Conservation (phyloP, 2,113 vertebrate species). For the Rhodinocichla rosea region DNA sequence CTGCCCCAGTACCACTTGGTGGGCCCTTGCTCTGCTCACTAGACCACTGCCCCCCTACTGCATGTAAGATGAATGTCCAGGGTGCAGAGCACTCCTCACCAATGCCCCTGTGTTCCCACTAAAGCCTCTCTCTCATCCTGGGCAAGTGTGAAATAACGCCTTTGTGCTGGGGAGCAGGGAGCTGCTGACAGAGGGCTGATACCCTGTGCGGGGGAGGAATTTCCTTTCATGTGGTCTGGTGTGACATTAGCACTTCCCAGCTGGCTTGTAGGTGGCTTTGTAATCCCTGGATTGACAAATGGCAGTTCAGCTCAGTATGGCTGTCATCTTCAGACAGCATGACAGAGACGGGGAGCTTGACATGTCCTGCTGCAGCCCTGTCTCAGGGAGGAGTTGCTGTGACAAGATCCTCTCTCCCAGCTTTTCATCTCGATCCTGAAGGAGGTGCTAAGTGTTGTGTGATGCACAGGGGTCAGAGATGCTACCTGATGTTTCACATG, state of each 20-base stretch:
- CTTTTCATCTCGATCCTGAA: neutral
- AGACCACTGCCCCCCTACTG: neutral
- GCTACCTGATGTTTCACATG: neutral
- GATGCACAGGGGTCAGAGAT: neutral
- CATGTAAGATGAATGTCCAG: neutral
- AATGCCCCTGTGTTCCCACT: neutral
- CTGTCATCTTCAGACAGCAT: neutral
- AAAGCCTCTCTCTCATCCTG: neutral
- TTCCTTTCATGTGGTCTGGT: neutral
- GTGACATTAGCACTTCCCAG: neutral
- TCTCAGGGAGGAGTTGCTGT: neutral
- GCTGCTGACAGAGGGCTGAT: neutral
- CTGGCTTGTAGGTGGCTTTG: neutral
- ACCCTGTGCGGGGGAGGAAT: accelerated
- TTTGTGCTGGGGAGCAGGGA: neutral
- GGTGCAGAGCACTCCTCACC: neutral
- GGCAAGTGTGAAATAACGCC: neutral
- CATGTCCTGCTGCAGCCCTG: neutral
- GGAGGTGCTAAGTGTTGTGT: neutral
- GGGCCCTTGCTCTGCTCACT: neutral
- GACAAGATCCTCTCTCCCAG: neutral
- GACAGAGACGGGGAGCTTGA: neutral
- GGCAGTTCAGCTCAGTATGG: neutral
- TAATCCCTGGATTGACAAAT: neutral
- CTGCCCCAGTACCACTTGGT: neutral